These are phyloP conservation scores for Polypterus bichir DNA, from an alignment of 2,113 vertebrate genomes.

Conservation along the genomic window DNA sequence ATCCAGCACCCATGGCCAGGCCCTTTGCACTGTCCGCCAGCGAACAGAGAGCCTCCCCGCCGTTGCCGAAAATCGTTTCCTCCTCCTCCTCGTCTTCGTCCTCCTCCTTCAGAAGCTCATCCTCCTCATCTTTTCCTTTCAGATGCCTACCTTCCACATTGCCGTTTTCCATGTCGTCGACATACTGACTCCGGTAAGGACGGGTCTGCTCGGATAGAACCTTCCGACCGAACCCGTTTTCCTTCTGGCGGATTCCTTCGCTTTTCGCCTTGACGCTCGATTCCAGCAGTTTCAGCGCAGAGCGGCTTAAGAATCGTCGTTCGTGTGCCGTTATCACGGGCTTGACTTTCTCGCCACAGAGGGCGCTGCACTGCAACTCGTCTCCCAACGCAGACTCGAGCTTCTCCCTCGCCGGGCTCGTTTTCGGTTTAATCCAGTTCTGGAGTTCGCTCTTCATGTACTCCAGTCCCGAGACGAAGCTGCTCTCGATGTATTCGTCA, in stretches of 20 bases:
- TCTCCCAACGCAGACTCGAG: constrained; percentile 59
- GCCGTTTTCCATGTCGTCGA: constrained; percentile 88
- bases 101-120: constrained; percentile 41
- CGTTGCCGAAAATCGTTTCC: constrained; percentile 42
- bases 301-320: constrained; percentile 50
- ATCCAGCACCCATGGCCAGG: constrained; percentile 24
- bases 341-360: constrained; percentile 35
- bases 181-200: constrained; percentile 53
- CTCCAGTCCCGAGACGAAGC: constrained; percentile 70
- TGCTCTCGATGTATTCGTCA: constrained; percentile 75
- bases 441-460: constrained; percentile 84
- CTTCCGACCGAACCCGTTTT: constrained; percentile 30
- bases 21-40: constrained; percentile 33
- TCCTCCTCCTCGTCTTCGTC: constrained; percentile 18
- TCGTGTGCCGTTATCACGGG: constrained; percentile 40
- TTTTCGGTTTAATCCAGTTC: constrained; percentile 71
- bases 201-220: constrained; percentile 41
- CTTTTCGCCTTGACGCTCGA: constrained; percentile 52
- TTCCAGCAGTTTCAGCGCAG: constrained; percentile 49
- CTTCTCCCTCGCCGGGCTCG: constrained; percentile 56
- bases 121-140: constrained; percentile 40
- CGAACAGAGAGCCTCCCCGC: constrained; percentile 38
- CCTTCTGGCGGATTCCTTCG: constrained; percentile 23
- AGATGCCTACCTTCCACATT: constrained; percentile 61
- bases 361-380: constrained; percentile 59